phyloP scores from a whole-genome alignment of 2,888 invertebrate genomes.

The Drosophila hamatofila region DNA sequence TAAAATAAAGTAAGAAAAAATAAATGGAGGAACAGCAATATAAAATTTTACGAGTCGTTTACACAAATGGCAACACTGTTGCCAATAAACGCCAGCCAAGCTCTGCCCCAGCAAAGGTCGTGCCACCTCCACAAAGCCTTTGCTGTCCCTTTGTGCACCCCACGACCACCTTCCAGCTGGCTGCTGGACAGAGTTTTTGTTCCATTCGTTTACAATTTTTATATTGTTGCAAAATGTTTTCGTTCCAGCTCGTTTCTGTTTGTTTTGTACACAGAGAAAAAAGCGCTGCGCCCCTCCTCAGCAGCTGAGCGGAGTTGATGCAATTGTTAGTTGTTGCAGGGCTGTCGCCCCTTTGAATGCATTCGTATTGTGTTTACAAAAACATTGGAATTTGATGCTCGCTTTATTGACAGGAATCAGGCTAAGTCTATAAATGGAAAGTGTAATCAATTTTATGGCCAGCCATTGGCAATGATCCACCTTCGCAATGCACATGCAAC shows the following conservation, averaged over 20 bases:
- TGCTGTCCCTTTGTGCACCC: background rate
- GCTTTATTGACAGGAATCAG: conserved; percentile 63
- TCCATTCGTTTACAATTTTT: conserved; percentile 68
- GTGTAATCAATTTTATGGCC: conserved; percentile 27
- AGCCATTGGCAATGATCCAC: background rate
- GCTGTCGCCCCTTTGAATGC: conserved; percentile 22
- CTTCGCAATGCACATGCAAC: conserved; percentile 4
- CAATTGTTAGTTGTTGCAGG: conserved; percentile 39
- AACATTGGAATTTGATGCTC: conserved; percentile 73
- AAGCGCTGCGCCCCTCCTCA: conserved; percentile 28
- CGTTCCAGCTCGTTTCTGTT: conserved; percentile 77
- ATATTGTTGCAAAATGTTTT: conserved; percentile 78
- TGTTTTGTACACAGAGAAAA: conserved; percentile 62
- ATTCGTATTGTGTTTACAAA: conserved; percentile 58
- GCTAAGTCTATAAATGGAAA: conserved; percentile 2
- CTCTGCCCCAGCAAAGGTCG: conserved; percentile 47
- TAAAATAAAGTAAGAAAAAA: conserved; percentile 21
- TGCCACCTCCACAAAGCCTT: conserved; percentile 5
- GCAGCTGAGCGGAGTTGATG: conserved; percentile 1
- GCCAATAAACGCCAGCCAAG: conserved; percentile 67
- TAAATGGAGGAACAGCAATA: conserved; percentile 53
- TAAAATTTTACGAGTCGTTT: conserved; percentile 80
- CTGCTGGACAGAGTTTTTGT: conserved; percentile 23
- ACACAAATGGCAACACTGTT: conserved; percentile 81
- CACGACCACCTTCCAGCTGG: background rate